phyloP scores from a whole-genome alignment of 2,888 invertebrate species.

The Hydriomena furcata region DNA sequence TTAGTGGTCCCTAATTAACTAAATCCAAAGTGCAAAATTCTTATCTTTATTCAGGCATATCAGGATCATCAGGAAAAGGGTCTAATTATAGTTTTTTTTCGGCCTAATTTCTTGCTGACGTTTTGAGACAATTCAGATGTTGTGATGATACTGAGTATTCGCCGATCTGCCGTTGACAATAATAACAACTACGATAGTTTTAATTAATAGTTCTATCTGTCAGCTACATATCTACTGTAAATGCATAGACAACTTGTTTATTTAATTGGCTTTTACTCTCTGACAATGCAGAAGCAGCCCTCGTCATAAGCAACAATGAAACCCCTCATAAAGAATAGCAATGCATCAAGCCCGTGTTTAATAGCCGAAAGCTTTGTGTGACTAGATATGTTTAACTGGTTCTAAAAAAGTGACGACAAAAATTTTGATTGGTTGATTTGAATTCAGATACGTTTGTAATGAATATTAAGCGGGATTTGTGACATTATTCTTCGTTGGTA shows the following conservation, averaged over 20 bases:
- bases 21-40: too few relatives aligned
- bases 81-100: too few relatives aligned
- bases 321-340: slow-evolving; percentile 35
- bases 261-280: background rate
- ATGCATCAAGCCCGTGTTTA: slow-evolving; percentile 34
- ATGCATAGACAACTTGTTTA: background rate
- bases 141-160: too few relatives aligned
- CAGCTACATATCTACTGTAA: too few relatives aligned
- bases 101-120: too few relatives aligned
- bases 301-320: slow-evolving; percentile 33
- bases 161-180: too few relatives aligned
- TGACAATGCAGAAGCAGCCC: slow-evolving; percentile 27
- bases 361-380: slow-evolving; percentile 36
- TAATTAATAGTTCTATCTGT: too few relatives aligned
- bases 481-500: slow-evolving; percentile 52
- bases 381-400: slow-evolving; percentile 54
- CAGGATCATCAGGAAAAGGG: too few relatives aligned
- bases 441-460: slow-evolving; percentile 46
- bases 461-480: slow-evolving; percentile 55
- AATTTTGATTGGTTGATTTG: slow-evolving; percentile 39
- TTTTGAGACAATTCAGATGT: too few relatives aligned
- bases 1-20: too few relatives aligned
- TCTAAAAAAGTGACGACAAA: slow-evolving; percentile 51
- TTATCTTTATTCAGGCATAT: too few relatives aligned
- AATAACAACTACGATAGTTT: too few relatives aligned